Conservation (phyloP, 1,140 invertebrate species). For the Lasioglossum albipes region DNA sequence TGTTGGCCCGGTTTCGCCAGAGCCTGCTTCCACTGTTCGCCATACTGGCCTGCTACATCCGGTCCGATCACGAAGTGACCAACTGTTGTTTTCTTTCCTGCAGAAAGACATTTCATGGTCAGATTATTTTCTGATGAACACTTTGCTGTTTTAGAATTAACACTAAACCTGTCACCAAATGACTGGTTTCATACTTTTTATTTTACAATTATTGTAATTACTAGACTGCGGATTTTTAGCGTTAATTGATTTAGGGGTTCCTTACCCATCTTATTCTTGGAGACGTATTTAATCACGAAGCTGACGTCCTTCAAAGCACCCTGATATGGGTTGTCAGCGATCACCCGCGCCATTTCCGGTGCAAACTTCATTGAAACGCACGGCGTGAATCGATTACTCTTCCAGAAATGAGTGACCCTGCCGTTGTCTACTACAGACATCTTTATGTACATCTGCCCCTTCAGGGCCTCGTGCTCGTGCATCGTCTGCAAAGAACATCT, state of each 20-base stretch:
- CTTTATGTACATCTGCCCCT: conserved; percentile 87
- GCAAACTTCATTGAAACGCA: conserved; percentile 82
- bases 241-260: too few relatives aligned
- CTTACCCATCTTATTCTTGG: conserved; percentile 78
- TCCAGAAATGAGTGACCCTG: conserved; percentile 87
- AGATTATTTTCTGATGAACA: not conserved
- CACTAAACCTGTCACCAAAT: too few relatives aligned
- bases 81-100: conserved; percentile 82
- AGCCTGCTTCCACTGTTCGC: conserved; percentile 79
- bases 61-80: conserved; percentile 80
- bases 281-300: conserved; percentile 78
- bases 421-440: conserved; percentile 86
- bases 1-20: conserved; percentile 75
- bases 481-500: conserved; percentile 85
- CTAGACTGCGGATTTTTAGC: too few relatives aligned
- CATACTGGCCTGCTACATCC: conserved; percentile 75
- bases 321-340: conserved; percentile 77
- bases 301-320: conserved; percentile 77
- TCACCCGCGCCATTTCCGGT: conserved; percentile 72
- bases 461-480: conserved; percentile 85
- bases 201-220: too few relatives aligned
- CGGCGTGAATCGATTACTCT: conserved; percentile 86
- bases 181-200: too few relatives aligned
- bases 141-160: too few relatives aligned
- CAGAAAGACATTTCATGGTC: conserved; percentile 15